phyloP scores from a whole-genome alignment of 1,140 invertebrate species.

The Cyclargus thomasi region DNA sequence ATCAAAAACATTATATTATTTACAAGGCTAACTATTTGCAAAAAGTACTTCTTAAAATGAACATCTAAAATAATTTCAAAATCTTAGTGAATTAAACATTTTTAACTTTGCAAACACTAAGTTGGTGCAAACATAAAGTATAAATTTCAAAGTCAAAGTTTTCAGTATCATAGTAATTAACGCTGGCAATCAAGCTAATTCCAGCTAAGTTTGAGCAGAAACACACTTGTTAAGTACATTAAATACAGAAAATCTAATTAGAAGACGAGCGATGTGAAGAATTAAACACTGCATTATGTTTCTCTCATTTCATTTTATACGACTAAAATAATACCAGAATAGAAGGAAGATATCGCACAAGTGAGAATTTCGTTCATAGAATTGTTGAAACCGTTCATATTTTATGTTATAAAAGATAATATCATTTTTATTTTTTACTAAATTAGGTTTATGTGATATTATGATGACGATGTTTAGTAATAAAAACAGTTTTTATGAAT shows the following conservation, averaged over 20 bases:
- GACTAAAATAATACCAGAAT: conserved; percentile 1
- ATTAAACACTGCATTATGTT: neutral
- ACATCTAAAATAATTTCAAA: no score
- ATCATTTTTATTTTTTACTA: neutral
- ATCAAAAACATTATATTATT: no score
- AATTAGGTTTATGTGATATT: no score
- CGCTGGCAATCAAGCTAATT: conserved; percentile 34
- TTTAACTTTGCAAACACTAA: neutral
- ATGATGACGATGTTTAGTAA: no score
- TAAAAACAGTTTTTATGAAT: no score
- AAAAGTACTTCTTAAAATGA: no score
- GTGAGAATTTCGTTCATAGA: neutral
- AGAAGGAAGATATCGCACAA: neutral
- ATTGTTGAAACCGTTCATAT: no score
- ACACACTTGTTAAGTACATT: conserved; percentile 40
- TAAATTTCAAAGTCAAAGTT: conserved; percentile 17
- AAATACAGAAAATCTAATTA: conserved; percentile 46
- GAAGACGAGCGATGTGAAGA: conserved; percentile 18
- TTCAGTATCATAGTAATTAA: conserved; percentile 22
- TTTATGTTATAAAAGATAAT: no score
- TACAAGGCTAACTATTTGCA: no score
- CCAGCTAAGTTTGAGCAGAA: conserved; percentile 30
- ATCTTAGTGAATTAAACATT: no score
- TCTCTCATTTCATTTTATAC: conserved; percentile 2
- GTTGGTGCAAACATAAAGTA: conserved; percentile 13